Percentiles rank a stretch among this genome's conserved stretches.
Conservation (phyloP, 2,888 invertebrate species). For the Automeris io region DNA sequence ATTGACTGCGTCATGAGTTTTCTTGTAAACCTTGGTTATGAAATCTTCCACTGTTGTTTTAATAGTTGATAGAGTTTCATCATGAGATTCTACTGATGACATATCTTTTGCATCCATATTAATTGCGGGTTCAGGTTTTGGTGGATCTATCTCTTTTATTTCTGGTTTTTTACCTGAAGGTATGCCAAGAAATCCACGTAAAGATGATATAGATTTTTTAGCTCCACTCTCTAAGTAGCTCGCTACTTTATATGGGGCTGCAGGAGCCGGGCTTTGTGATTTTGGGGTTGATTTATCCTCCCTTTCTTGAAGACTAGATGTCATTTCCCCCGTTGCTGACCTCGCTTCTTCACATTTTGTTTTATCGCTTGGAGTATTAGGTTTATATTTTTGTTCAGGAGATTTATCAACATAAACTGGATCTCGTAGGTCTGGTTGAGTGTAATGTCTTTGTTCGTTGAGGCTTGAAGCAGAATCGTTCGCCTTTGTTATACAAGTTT, state of each 20-base stretch:
- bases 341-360: neutral
- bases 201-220: neutral
- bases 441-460: neutral
- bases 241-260: neutral
- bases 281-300: neutral
- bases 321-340: no score
- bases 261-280: neutral
- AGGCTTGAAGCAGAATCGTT: no score
- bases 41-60: slow-evolving; percentile 39
- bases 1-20: slow-evolving; percentile 37
- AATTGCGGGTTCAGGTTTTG: neutral
- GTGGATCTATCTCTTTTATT: neutral
- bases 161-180: neutral
- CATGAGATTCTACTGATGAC: slow-evolving; percentile 13
- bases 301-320: neutral
- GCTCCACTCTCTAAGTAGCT: neutral
- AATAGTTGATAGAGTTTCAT: slow-evolving; percentile 31
- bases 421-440: neutral
- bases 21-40: slow-evolving; percentile 30
- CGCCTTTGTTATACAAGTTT: neutral
- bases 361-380: neutral
- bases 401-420: neutral
- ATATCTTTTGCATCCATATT: neutral
- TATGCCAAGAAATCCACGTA: neutral
- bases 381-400: neutral